A percentile compares a stretch with the other conserved stretches of the same genome.
These are phyloP conservation scores for Hoplostethus mediterraneus DNA, from an alignment of 2,797 vertebrate genomes.

Conservation along the genomic window DNA sequence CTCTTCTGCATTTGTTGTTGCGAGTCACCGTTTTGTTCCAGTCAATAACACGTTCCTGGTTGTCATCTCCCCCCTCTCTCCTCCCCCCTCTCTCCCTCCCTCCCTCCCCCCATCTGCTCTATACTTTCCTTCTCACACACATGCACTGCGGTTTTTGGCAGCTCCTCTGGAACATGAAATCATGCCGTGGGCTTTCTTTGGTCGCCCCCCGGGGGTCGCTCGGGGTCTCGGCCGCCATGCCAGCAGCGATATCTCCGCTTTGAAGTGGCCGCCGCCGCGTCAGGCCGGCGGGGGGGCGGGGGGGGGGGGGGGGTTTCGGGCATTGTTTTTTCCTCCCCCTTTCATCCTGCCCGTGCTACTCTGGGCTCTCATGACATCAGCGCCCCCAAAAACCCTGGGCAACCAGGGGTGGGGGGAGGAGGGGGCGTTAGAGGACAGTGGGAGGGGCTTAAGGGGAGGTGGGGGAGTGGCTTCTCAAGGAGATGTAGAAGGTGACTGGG, in stretches of 20 bases:
- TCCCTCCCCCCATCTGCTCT: constrained; percentile 18
- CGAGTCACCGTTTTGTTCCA: constrained; percentile 67
- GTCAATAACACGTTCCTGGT: constrained; percentile 53
- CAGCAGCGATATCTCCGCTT: constrained; percentile 75
- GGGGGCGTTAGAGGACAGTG: constrained; percentile 36
- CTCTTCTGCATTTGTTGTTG: constrained; percentile 35
- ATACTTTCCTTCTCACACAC: constrained; percentile 51
- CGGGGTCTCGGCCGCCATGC: constrained; percentile 68
- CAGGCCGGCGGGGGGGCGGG: too few species aligned
- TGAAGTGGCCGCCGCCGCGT: constrained; percentile 50
- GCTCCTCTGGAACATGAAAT: constrained; percentile 77
- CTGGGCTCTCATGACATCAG: constrained; percentile 76
- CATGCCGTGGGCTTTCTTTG: constrained; percentile 64
- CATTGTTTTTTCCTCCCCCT: constrained; percentile 51
- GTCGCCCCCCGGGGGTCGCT: constrained; percentile 39
- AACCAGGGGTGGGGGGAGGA: constrained; percentile 23
- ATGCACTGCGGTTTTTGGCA: constrained; percentile 65
- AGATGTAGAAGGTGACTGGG: constrained; percentile 51
- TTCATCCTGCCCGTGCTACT: constrained; percentile 64
- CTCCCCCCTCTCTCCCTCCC: constrained; percentile 50
- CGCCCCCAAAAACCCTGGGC: constrained; percentile 25
- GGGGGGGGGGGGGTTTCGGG: too few species aligned
- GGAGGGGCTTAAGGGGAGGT: constrained; percentile 10
- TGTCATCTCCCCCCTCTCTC: constrained; percentile 52
- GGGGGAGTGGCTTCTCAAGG: constrained; percentile 33